These are phyloP conservation scores for Drosophila melanosoma DNA, from an alignment of 2,888 invertebrate species.

Conservation along the genomic window DNA sequence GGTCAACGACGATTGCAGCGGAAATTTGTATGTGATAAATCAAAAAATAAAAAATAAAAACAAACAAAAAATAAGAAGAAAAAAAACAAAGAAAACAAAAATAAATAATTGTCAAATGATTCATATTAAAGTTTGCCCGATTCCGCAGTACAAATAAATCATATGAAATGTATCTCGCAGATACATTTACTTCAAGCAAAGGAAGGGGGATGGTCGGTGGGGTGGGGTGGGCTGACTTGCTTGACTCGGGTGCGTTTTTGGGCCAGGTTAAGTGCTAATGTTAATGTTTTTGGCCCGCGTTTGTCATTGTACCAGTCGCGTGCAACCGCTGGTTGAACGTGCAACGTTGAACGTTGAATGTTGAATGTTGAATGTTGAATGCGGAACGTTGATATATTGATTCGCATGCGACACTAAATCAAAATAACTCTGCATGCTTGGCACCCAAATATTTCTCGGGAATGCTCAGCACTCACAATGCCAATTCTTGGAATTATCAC, in stretches of 20 bases:
- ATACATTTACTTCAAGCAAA: constrained; percentile 18
- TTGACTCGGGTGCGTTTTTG: neutral
- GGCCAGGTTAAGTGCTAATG: constrained; percentile 61
- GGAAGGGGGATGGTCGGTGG: neutral
- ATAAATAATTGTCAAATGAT: constrained; percentile 69
- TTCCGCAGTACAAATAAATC: constrained; percentile 61
- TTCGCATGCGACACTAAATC: constrained; percentile 71
- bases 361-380: neutral
- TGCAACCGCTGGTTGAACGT: constrained; percentile 51
- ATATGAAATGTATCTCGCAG: constrained; percentile 59
- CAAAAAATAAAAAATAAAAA: constrained; percentile 65
- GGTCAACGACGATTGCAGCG: constrained; percentile 21
- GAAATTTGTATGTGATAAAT: constrained; percentile 62
- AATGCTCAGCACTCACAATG: constrained; percentile 55
- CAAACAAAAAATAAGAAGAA: constrained; percentile 61
- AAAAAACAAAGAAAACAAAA: constrained; percentile 67
- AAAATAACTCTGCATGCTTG: constrained; percentile 48
- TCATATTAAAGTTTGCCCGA: constrained; percentile 69
- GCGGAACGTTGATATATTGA: constrained; percentile 68
- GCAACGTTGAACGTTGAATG: neutral
- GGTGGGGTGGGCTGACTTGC: neutral
- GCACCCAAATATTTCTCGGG: constrained; percentile 47
- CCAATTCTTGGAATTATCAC: constrained; percentile 70
- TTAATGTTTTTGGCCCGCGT: constrained; percentile 55
- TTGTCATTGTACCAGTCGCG: constrained; percentile 67